Conservation (phyloP, 1,140 invertebrate genomes). For the Cardiocondyla obscurior region DNA sequence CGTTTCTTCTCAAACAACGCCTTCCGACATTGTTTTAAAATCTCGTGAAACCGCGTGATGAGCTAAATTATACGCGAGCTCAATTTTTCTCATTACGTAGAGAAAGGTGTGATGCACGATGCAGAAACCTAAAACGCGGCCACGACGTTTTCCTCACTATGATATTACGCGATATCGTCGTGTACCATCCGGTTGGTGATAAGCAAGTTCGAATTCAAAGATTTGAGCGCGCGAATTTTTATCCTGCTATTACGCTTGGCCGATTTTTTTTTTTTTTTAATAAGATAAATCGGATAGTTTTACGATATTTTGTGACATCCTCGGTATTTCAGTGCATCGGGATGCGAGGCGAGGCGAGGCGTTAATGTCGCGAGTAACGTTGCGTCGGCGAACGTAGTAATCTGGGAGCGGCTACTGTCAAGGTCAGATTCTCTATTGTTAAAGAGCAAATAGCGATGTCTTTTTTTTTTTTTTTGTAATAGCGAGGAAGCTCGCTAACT, state of each 20-base stretch:
- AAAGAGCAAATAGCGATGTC: slow-evolving; percentile 53
- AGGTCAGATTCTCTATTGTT: slow-evolving; percentile 64
- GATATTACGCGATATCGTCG: not conserved
- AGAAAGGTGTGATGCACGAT: slow-evolving; percentile 11
- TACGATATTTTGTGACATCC: not conserved
- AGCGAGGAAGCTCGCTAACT: slow-evolving; percentile 25
- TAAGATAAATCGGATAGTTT: not conserved
- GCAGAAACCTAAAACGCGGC: not conserved
- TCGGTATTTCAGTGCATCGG: not conserved
- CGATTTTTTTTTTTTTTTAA: not conserved
- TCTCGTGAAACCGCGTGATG: not conserved
- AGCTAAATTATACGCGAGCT: not conserved
- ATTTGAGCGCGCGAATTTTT: not conserved
- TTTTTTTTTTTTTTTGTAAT: slow-evolving; percentile 47
- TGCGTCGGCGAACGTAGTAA: slow-evolving; percentile 56
- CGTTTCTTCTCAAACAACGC: not conserved
- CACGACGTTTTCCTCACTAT: not conserved
- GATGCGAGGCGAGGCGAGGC: not conserved
- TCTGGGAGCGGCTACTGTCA: slow-evolving; percentile 77
- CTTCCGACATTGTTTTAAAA: not conserved
- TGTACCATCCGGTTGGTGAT: not conserved
- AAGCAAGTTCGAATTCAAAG: not conserved
- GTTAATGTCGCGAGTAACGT: slow-evolving; percentile 1
- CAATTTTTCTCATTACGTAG: slow-evolving; percentile 8
- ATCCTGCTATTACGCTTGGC: not conserved